These are phyloP conservation scores for Halcyon badia DNA, from an alignment of 2,797 vertebrate species.

Conservation along the genomic window DNA sequence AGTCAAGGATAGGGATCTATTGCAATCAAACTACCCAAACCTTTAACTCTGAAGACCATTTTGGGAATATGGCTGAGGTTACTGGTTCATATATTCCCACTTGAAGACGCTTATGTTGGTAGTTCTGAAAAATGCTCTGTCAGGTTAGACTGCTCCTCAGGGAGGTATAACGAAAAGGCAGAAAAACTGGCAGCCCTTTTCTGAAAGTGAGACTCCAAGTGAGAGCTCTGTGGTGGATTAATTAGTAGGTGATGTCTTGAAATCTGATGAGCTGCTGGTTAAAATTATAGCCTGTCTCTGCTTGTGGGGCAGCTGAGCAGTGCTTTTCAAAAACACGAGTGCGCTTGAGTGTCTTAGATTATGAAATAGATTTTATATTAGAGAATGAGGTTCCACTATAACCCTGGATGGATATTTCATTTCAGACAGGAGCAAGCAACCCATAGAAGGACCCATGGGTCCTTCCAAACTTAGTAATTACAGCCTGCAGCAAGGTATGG, in stretches of 20 bases:
- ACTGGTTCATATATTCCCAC: neutral
- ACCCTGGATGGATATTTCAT: neutral
- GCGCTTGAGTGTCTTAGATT: neutral
- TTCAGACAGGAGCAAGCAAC: neutral
- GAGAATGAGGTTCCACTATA: neutral
- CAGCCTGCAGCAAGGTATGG: neutral
- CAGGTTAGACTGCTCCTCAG: constrained; percentile 7
- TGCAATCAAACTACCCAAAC: neutral
- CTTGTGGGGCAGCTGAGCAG: neutral
- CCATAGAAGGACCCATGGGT: neutral
- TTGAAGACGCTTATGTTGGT: neutral
- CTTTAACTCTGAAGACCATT: neutral
- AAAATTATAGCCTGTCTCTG: constrained; percentile 14
- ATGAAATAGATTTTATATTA: neutral
- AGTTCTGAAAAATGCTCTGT: constrained; percentile 1
- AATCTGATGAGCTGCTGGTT: neutral
- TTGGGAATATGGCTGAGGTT: neutral
- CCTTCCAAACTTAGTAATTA: neutral
- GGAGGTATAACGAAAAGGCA: neutral
- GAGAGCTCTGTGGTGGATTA: neutral
- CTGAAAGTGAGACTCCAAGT: neutral
- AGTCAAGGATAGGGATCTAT: neutral
- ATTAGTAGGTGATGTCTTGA: neutral
- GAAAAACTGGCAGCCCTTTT: constrained; percentile 9
- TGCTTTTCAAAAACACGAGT: neutral